Evolutionary conservation across 2,888 invertebrate genomes (phyloP).

Genomic region (Schizaphis graminum): DNA sequence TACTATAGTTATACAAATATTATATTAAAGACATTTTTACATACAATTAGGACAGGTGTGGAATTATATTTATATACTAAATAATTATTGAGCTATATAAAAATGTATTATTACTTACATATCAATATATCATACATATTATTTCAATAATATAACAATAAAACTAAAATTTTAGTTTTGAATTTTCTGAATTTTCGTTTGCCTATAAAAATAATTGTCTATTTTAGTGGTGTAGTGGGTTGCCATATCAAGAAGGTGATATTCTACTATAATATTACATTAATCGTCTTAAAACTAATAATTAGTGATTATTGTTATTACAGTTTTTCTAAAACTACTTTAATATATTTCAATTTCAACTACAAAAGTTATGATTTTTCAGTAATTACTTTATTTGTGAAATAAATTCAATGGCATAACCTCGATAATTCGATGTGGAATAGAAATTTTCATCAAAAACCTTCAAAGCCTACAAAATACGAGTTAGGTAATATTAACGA

Average conservation of each 20-base stretch:
- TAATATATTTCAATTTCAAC: not conserved
- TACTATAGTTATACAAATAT: too few species aligned
- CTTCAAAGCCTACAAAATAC: not conserved
- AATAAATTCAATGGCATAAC: not conserved
- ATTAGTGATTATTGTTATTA: not conserved
- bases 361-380: not conserved
- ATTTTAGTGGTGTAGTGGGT: not conserved
- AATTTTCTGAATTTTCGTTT: not conserved
- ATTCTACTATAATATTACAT: not conserved
- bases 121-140: not conserved
- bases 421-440: not conserved
- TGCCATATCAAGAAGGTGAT: not conserved
- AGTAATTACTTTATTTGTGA: not conserved
- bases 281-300: not conserved
- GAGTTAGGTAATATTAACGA: not conserved
- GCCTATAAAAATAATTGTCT: too few species aligned
- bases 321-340: not conserved
- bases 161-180: not conserved
- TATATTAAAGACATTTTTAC: too few species aligned
- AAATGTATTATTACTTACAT: not conserved
- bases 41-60: not conserved
- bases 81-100: not conserved
- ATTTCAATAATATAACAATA: not conserved
- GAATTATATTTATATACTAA: not conserved
- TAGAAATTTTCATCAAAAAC: not conserved